Evolutionary conservation across 2,797 vertebrate species (phyloP).

Genomic region (Brachymystax lenok): DNA sequence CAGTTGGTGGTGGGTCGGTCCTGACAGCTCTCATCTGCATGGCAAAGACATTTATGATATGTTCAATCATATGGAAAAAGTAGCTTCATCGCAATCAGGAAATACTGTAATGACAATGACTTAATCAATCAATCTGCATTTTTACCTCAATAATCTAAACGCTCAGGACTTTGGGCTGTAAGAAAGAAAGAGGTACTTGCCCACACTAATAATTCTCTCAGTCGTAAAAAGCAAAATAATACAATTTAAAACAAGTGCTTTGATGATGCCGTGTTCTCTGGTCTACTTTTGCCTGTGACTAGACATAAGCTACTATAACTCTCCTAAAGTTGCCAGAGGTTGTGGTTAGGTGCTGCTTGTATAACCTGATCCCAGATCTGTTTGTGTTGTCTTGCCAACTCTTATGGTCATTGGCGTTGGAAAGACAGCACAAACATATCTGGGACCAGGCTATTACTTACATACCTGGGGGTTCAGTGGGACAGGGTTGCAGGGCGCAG

Average conservation of each 20-base stretch:
- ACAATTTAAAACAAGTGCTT: neutral
- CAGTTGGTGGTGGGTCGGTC: slow-evolving; percentile 96
- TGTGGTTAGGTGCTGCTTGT: slow-evolving; percentile 24
- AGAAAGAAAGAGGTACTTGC: neutral
- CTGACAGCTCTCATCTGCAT: slow-evolving; percentile 93
- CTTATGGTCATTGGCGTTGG: too few species aligned
- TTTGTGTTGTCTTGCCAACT: neutral
- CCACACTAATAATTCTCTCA: too few species aligned
- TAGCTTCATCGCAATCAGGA: neutral
- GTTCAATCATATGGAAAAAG: slow-evolving; percentile 2
- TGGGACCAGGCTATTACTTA: neutral
- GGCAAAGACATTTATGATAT: neutral
- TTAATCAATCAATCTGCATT: too few species aligned
- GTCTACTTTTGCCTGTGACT: too few species aligned
- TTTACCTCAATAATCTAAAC: neutral
- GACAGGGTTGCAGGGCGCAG: slow-evolving; percentile 92
- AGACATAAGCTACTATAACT: too few species aligned
- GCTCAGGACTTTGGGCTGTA: neutral
- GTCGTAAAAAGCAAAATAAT: too few species aligned
- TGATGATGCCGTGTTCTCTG: neutral
- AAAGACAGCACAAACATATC: too few species aligned
- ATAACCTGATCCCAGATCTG: neutral
- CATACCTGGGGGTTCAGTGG: slow-evolving; percentile 93
- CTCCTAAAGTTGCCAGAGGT: neutral
- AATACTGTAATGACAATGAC: neutral